Evolutionary conservation across 2,797 vertebrate species (phyloP).

Genomic region (Arctocebus calabarensis): DNA sequence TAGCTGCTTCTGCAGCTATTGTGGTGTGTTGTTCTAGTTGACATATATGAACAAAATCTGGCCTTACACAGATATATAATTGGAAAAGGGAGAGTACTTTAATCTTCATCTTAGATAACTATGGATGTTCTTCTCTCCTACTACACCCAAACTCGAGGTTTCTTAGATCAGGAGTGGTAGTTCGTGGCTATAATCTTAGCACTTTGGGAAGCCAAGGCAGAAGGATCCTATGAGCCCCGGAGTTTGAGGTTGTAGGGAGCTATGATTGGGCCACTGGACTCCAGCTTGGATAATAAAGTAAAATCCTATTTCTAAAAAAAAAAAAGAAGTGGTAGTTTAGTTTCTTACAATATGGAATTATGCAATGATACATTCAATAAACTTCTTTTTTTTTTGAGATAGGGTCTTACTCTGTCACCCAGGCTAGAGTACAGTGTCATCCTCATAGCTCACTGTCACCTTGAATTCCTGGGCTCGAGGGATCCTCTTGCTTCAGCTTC

Average conservation of each 20-base stretch:
- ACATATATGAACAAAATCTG: background rate
- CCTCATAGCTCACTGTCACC: background rate
- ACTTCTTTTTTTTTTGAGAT: background rate
- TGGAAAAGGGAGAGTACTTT: slow-evolving; percentile 5
- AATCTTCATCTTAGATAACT: background rate
- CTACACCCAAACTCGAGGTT: background rate
- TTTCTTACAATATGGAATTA: background rate
- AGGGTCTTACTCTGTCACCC: background rate
- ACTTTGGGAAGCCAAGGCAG: background rate
- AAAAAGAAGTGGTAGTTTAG: background rate
- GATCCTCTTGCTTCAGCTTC: background rate
- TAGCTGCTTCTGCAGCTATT: background rate
- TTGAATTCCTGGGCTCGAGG: background rate
- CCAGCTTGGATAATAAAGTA: background rate
- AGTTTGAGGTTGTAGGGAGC: background rate
- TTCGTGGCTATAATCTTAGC: background rate
- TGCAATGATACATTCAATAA: background rate
- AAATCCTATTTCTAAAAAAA: background rate
- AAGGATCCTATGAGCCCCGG: background rate
- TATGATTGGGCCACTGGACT: background rate
- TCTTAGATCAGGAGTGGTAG: background rate
- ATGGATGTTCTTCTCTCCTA: background rate
- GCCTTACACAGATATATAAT: background rate
- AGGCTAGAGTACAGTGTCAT: background rate
- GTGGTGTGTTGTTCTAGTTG: background rate